phyloP scores from a whole-genome alignment of 2,797 vertebrate genomes.

The Furcifer pardalis region DNA sequence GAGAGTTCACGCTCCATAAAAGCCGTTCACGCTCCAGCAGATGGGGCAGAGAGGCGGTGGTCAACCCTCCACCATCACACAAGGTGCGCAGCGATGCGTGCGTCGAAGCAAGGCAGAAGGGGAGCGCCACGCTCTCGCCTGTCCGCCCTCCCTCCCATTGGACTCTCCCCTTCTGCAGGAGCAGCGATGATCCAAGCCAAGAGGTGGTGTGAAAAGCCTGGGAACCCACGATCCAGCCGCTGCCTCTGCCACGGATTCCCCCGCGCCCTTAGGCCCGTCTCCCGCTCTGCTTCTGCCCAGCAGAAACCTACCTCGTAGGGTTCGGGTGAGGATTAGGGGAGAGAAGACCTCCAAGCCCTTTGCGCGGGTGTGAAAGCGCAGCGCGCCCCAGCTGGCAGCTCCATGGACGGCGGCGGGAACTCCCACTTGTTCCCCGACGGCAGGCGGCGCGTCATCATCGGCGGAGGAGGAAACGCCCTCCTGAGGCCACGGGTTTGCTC shows the following conservation, averaged over 20 bases:
- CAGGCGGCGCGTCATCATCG: background rate
- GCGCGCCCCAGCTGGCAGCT: too few species aligned
- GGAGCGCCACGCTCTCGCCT: background rate
- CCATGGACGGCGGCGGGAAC: background rate
- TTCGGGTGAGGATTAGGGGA: background rate
- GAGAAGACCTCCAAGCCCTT: too few species aligned
- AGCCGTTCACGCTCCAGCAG: conserved; percentile 9
- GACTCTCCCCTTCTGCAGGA: too few species aligned
- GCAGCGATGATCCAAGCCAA: too few species aligned
- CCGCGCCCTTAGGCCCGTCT: background rate
- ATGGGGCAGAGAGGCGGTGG: too few species aligned
- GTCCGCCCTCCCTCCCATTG: background rate
- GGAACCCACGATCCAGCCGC: background rate
- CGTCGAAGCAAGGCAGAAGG: background rate
- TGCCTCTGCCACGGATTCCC: background rate
- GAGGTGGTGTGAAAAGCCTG: too few species aligned
- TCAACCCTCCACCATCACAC: background rate
- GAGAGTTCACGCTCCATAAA: background rate
- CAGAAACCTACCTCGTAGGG: background rate
- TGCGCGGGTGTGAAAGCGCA: background rate
- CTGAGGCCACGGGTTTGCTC: background rate
- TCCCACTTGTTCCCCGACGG: background rate
- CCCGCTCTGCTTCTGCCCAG: too few species aligned
- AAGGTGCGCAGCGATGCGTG: too few species aligned
- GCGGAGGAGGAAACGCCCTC: background rate